Conservation (phyloP, 2,113 vertebrate genomes). For the Oryzias javanicus region DNA sequence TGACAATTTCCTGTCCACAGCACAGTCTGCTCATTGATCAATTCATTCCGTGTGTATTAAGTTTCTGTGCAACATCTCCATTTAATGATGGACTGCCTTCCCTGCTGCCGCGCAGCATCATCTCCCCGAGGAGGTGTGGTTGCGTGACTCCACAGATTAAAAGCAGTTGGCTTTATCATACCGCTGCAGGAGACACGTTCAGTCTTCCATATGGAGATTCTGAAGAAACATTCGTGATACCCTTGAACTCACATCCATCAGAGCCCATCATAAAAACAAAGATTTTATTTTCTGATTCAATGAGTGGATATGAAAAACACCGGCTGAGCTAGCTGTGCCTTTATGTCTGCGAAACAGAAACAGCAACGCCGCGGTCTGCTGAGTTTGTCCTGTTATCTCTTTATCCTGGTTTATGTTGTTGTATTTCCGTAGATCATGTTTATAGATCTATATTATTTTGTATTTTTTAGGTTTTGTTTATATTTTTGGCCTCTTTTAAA, state of each 20-base stretch:
- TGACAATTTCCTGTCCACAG: conserved; percentile 41
- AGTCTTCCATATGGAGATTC: conserved; percentile 27
- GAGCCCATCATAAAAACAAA: neutral
- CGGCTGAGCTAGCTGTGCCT: neutral
- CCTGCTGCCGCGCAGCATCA: conserved; percentile 18
- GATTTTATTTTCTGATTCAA: neutral
- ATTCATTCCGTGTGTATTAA: conserved; percentile 31
- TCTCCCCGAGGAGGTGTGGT: conserved; percentile 31
- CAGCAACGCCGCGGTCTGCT: neutral
- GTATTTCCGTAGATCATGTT: too few species aligned
- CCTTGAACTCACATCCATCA: conserved; percentile 15
- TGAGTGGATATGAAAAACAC: neutral
- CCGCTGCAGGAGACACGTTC: conserved; percentile 24
- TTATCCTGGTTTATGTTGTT: too few species aligned
- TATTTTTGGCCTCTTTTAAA: too few species aligned
- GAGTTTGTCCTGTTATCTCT: neutral
- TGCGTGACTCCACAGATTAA: conserved; percentile 13
- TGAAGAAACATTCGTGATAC: conserved; percentile 13
- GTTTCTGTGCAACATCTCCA: conserved; percentile 31
- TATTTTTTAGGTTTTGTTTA: too few species aligned
- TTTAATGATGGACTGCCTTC: conserved; percentile 36
- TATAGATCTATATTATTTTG: too few species aligned
- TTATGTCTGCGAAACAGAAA: neutral
- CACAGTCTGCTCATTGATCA: conserved; percentile 46
- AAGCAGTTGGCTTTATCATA: conserved; percentile 40